A percentile compares a stretch with the other conserved stretches of the same genome.
Conservation (phyloP, 2,797 vertebrate species). For the Taeniopygia guttata region DNA sequence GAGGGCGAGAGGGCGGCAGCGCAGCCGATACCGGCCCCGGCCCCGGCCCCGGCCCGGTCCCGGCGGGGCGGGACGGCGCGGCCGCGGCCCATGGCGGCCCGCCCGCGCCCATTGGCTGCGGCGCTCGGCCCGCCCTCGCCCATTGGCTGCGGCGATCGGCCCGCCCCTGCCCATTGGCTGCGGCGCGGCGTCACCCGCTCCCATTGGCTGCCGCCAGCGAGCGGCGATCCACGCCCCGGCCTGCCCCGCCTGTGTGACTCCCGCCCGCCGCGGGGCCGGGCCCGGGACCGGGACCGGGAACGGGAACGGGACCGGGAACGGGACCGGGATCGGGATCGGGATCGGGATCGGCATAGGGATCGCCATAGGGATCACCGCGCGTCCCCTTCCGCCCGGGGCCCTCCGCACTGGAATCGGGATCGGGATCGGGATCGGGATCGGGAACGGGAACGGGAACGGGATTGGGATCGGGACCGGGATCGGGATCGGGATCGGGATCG, state of each 20-base stretch:
- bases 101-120: too few relatives aligned
- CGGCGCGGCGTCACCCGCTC: not conserved
- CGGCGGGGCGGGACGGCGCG: not conserved
- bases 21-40: not conserved
- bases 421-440: not conserved
- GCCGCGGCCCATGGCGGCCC: not conserved
- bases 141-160: too few relatives aligned
- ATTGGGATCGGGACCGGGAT: not conserved
- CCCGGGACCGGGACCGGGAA: not conserved
- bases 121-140: too few relatives aligned
- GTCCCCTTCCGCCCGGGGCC: too few relatives aligned
- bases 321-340: too few relatives aligned
- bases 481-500: too few relatives aligned
- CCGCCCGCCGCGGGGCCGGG: not conserved
- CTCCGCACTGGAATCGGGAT: too few relatives aligned
- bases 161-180: too few relatives aligned
- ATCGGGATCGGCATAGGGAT: too few relatives aligned
- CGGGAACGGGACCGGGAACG: not conserved
- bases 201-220: not conserved
- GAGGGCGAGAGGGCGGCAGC: not conserved
- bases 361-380: too few relatives aligned
- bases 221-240: not conserved
- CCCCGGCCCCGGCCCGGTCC: too few relatives aligned
- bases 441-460: not conserved
- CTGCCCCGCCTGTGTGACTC: not conserved